Percentiles rank a stretch among this genome's conserved stretches.
Conservation (phyloP, 2,888 invertebrate species). For the Ectemnius lituratus region DNA sequence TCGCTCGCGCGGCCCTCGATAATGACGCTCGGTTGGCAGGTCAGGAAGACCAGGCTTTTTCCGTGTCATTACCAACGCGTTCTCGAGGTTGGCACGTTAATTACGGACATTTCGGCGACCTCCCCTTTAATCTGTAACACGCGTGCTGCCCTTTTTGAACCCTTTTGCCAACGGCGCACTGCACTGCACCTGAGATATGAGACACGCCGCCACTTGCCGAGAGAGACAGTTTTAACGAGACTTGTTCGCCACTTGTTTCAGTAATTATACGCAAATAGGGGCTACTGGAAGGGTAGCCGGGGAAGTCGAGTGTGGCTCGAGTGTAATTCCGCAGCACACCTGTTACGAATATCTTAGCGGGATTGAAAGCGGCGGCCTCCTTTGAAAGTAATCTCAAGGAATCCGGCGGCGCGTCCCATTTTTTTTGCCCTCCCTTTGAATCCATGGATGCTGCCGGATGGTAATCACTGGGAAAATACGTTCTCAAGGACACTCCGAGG, state of each 20-base stretch:
- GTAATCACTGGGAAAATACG: too few relatives aligned
- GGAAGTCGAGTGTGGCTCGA: conserved; percentile 51
- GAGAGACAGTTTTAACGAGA: conserved; percentile 71
- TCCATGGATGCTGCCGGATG: too few relatives aligned
- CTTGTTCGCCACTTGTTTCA: conserved; percentile 72
- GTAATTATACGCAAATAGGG: conserved; percentile 75
- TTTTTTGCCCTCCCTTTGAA: too few relatives aligned
- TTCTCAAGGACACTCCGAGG: too few relatives aligned
- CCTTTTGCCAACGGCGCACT: conserved; percentile 4
- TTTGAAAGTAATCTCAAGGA: too few relatives aligned
- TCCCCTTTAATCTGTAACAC: conserved; percentile 21
- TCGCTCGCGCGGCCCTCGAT: conserved; percentile 7
- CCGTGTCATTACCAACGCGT: conserved; percentile 13
- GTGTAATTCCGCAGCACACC: conserved; percentile 44
- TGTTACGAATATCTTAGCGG: conserved; percentile 26
- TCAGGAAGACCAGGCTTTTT: conserved; percentile 21
- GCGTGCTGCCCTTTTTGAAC: background rate
- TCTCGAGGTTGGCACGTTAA: conserved; percentile 19
- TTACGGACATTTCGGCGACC: conserved; percentile 40
- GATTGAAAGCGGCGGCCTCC: too few relatives aligned
- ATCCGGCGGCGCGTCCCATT: too few relatives aligned
- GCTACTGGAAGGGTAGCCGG: conserved; percentile 2
- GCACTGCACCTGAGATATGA: conserved; percentile 16
- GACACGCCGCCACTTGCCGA: conserved; percentile 41
- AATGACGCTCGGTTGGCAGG: conserved; percentile 14